Base-by-base conservation (phyloP, 1,140 invertebrate species). In the Drosophila punjabiensis region DNA sequence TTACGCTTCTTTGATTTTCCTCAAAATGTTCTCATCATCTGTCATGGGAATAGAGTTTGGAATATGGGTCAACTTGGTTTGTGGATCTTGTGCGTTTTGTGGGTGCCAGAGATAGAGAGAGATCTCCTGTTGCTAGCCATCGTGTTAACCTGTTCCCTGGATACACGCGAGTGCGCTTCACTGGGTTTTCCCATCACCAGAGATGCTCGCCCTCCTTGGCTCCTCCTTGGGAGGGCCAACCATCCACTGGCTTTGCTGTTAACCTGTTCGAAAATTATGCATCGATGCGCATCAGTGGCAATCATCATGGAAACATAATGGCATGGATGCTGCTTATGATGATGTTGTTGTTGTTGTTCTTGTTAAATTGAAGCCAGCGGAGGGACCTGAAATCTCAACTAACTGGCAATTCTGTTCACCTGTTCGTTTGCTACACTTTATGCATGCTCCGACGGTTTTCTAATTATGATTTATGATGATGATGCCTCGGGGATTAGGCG, bases 231-330 rank as follows among this genome's bases (percentile, higher is more conserved):
- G 14, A 39, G 55, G 33, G 9, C 30, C 20, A n/a, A 35, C 24
- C 35, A 20, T 50, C 16, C 20, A 9, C 37, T 37, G 16, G 32
- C 7, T 10, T 50, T 74, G 55, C 81, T 82, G 81, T 35, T 30
- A 35, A 85, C 77, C 81, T 82, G 81, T 79, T 82, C 64, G 41
- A 58, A 82, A 69, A 82, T 82, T 82, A 82, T 82, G 81, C 81
- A 84, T 77, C 76, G 67, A 64, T 81, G 63, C 47, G 70, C 76
- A 60, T 82, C 43, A 78, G 79, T 62, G 69, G 71, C 70, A 81
- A 81, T 69, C 35, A 66, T 53, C 28, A 45, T 16, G 43, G 55
- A 39, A 47, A 52, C 30, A 56, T 75, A 74, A 74, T 74, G 45
- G 55, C 67, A 62, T 62, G 52, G 52, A 33, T 53, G 52, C 20